Percentiles rank a stretch among this genome's conserved stretches.
These are phyloP conservation scores for Rutilus rutilus DNA, from an alignment of 2,113 vertebrate species.

Conservation along the genomic window DNA sequence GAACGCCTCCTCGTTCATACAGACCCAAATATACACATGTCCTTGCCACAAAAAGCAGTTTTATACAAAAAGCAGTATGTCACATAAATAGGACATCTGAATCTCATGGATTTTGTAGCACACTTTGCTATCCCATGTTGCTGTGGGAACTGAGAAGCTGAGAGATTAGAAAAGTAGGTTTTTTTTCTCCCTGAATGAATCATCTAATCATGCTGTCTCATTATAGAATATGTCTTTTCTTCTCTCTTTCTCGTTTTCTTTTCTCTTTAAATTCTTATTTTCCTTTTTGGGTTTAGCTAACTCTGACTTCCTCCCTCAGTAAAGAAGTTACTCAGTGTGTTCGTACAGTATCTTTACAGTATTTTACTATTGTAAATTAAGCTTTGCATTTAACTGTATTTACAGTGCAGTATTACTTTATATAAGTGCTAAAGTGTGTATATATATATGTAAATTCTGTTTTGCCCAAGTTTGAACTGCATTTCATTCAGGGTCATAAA, in stretches of 20 bases:
- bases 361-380: not conserved
- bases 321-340: not conserved
- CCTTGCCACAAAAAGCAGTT: not conserved
- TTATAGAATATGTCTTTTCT: not conserved
- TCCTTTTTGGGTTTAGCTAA: not conserved
- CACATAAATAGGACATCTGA: not conserved
- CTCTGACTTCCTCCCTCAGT: not conserved
- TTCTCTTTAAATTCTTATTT: slow-evolving; percentile 1
- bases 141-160: not conserved
- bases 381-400: not conserved
- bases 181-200: not conserved
- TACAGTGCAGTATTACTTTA: not conserved
- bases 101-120: not conserved
- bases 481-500: not conserved
- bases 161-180: not conserved
- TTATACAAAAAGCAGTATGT: not conserved
- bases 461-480: not conserved
- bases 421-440: not conserved
- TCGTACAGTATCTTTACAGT: not conserved
- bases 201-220: not conserved
- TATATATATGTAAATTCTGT: not conserved
- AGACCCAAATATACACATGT: not conserved
- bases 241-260: not conserved
- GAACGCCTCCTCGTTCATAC: not conserved
- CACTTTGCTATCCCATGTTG: not conserved